Conservation (phyloP, 2,113 vertebrate species). For the Leucoraja erinaceus region DNA sequence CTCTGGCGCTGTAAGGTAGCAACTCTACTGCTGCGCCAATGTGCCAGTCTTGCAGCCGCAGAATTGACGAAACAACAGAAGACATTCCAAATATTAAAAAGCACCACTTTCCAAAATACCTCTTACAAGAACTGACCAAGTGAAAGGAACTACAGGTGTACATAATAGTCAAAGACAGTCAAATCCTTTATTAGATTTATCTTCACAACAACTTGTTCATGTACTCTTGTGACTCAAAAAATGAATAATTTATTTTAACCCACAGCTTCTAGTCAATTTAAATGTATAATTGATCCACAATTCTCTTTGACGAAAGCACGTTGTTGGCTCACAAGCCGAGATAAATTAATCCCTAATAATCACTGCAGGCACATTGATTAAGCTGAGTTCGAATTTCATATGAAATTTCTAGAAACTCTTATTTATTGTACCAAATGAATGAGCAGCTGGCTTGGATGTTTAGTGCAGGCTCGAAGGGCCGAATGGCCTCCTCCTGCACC, state of each 20-base stretch:
- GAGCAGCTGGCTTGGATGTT: not conserved
- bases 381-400: not conserved
- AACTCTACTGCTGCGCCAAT: no score
- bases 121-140: not conserved
- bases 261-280: not conserved
- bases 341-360: not conserved
- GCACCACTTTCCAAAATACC: not conserved
- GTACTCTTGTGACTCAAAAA: not conserved
- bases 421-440: not conserved
- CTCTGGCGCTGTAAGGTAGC: no score
- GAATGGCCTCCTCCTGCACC: no score
- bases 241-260: not conserved
- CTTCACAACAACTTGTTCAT: not conserved
- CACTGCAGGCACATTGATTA: not conserved
- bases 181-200: slow-evolving; percentile 14
- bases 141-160: not conserved
- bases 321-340: not conserved
- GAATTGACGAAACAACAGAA: not conserved
- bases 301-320: not conserved
- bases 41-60: not conserved
- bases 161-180: not conserved
- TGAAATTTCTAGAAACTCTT: not conserved
- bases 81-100: not conserved
- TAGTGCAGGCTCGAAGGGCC: no score
- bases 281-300: not conserved